These are phyloP conservation scores for Chloropsis cyanopogon DNA, from an alignment of 2,113 vertebrate species.

Conservation along the genomic window DNA sequence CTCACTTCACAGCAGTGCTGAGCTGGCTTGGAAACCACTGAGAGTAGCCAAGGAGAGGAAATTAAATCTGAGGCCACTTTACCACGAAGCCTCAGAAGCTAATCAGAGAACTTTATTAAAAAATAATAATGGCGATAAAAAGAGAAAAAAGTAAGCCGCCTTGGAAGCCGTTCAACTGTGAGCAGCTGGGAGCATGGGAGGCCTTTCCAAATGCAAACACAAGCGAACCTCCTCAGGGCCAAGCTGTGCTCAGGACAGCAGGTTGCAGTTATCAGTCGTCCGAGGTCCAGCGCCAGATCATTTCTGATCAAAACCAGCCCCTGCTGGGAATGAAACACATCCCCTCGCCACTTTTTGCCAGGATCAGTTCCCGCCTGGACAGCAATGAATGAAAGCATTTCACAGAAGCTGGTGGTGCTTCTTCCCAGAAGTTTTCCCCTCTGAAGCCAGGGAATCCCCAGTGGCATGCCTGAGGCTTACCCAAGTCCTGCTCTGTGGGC, in stretches of 20 bases:
- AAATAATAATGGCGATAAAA: constrained; percentile 39
- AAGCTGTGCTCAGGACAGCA: neutral
- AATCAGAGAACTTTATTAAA: constrained; percentile 58
- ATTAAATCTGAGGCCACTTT: constrained; percentile 37
- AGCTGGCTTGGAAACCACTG: constrained; percentile 4
- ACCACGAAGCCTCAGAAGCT: constrained; percentile 16
- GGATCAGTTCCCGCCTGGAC: neutral
- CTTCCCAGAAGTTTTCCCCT: constrained; percentile 8
- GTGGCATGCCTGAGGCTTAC: neutral
- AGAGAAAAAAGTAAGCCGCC: neutral
- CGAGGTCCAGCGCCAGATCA: neutral
- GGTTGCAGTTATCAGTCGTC: neutral
- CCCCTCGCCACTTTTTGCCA: neutral
- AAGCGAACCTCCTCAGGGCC: neutral
- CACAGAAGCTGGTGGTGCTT: neutral
- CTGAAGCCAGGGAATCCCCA: neutral
- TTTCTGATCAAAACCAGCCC: constrained; percentile 44
- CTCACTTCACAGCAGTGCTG: neutral
- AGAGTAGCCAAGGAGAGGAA: constrained; percentile 31
- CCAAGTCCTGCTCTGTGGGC: neutral
- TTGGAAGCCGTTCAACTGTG: constrained; percentile 22
- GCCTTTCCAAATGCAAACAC: constrained; percentile 39
- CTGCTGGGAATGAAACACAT: constrained; percentile 42
- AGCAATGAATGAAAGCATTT: constrained; percentile 14
- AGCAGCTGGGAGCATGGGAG: neutral